Conservation (phyloP, 2,113 vertebrate species). For the Raja brachyura region DNA sequence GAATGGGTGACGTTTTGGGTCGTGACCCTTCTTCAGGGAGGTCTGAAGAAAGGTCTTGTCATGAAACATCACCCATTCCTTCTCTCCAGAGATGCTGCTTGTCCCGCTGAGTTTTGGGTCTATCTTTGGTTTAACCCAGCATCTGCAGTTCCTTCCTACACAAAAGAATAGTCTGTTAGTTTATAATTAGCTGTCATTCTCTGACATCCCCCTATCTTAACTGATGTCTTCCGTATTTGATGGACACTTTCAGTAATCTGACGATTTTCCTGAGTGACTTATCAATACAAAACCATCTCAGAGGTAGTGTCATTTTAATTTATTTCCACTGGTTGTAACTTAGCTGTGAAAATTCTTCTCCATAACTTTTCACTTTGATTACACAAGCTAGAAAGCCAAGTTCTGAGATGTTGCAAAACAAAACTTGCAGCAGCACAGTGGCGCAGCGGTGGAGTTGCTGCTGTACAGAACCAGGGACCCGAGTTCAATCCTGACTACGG, state of each 20-base stretch:
- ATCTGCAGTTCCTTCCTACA: no score
- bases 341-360: neutral
- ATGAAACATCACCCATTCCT: no score
- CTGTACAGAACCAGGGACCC: no score
- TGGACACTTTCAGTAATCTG: constrained; percentile 17
- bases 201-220: neutral
- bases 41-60: no score
- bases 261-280: neutral
- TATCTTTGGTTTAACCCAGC: no score
- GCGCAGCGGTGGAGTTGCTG: no score
- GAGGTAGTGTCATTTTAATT: neutral
- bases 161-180: neutral
- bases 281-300: neutral
- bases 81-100: no score
- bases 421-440: no score
- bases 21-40: no score
- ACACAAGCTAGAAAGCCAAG: neutral
- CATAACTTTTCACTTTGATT: neutral
- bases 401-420: neutral
- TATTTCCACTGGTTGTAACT: constrained; percentile 12
- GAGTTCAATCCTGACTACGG: no score
- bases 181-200: neutral
- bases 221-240: neutral
- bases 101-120: no score
- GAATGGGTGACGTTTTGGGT: no score